Evolutionary conservation across 2,797 vertebrate species (phyloP), one percentile per base, ranked within the genome.

Genomic region (Astyanax mexicanus): DNA sequence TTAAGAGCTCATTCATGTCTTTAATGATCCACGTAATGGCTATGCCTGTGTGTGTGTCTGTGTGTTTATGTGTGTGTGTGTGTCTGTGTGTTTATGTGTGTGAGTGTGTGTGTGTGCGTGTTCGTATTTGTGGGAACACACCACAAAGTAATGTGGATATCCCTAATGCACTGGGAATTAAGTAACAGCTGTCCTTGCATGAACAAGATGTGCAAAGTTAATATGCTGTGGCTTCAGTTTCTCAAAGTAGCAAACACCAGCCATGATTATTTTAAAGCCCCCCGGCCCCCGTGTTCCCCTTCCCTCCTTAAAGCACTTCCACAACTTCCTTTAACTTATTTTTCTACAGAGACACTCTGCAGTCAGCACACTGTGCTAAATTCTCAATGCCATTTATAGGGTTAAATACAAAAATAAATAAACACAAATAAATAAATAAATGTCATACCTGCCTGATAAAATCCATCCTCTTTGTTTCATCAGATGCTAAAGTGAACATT

Each of bases 1-100:
- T 93, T 92, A 92, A 79, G 92, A 90, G 83, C 89, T 91, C 90
- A 88, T 93, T 95, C 92, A 93, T 91, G 91, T 90, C 88, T 92
- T 93, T 93, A 95, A 92, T 92, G 91, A 90, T 84, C 83, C 89
- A 87, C 87, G 89, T 93, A 92, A 93, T 91, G 90, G 90, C 0
- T 69, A 85, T 89, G 89, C 90, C 86, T 91, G 49, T 91, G 91
- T 90, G 0, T 72, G 81, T 90, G 85, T 77, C 75, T 89, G 90
- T 84, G 86, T 51, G 49, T 47, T 47, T 89, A 89, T 91, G 85
- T 91, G 91, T 89, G 84, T 91, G 88, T 90, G 0, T 72, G 81
- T 90, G 85, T 77, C 75, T 89, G 90, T 84, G 86, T 51, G 49
- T 47, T 47, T n/a, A n/a, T n/a, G n/a, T n/a, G 85, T 89, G 89